Percentiles rank a stretch among this genome's conserved stretches.
phyloP scores from a whole-genome alignment of 2,888 invertebrate species.

The Aporophyla nigra region DNA sequence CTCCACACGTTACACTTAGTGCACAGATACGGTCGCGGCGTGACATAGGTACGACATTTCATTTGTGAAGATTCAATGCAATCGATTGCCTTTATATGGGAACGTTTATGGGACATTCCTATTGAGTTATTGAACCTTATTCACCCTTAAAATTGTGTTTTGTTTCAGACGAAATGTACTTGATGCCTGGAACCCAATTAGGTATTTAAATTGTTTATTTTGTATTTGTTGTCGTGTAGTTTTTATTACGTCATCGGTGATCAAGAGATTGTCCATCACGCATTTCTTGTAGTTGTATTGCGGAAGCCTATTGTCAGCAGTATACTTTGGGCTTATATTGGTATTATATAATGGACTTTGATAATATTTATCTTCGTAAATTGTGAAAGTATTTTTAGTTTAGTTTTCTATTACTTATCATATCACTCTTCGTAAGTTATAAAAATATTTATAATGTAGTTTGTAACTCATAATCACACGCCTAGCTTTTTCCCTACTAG shows the following conservation, averaged over 20 bases:
- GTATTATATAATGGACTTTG: no score
- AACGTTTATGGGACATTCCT: conserved; percentile 31
- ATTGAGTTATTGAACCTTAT: conserved; percentile 21
- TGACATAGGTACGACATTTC: conserved; percentile 60
- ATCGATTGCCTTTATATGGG: conserved; percentile 44
- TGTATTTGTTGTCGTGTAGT: conserved; percentile 17
- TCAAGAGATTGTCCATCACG: neutral
- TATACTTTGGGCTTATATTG: no score
- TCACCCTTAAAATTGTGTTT: conserved; percentile 46
- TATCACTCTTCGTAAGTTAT: no score
- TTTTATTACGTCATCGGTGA: neutral
- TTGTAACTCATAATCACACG: no score
- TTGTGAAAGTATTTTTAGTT: no score
- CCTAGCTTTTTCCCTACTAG: no score
- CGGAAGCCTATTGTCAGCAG: neutral
- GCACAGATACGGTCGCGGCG: conserved; percentile 2
- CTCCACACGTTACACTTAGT: conserved; percentile 12
- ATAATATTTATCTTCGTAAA: no score
- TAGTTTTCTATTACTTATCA: no score
- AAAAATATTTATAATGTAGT: no score
- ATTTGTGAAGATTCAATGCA: conserved; percentile 51
- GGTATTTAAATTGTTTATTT: conserved; percentile 36
- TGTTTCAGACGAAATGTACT: conserved; percentile 63
- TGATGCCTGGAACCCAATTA: conserved; percentile 61
- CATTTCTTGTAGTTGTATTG: neutral